These are phyloP conservation scores for Zaprionus africanus DNA, from an alignment of 1,140 invertebrate species.

Conservation along the genomic window DNA sequence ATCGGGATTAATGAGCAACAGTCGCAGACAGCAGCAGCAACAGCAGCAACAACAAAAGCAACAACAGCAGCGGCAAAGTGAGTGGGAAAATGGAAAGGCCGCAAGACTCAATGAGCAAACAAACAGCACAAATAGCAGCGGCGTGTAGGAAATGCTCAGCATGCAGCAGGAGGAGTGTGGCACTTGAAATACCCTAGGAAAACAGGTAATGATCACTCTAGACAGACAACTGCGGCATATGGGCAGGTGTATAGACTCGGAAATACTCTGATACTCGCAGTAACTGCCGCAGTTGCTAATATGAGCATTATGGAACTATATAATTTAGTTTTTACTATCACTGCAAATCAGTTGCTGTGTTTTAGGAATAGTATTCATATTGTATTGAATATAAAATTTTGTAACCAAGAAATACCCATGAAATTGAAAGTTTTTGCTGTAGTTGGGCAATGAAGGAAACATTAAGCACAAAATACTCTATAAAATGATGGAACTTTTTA, in stretches of 20 bases:
- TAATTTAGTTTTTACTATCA: no score
- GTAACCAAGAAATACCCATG: no score
- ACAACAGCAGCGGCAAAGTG: constrained; percentile 56
- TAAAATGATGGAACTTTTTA: no score
- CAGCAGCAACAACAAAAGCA: constrained; percentile 29
- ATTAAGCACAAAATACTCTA: no score
- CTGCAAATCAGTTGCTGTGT: no score
- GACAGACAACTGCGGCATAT: not conserved
- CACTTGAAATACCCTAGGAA: constrained; percentile 22
- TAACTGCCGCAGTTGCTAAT: no score
- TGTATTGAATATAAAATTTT: no score
- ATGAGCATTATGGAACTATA: no score
- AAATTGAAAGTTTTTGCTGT: no score
- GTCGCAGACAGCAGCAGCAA: constrained; percentile 55
- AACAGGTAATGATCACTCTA: not conserved
- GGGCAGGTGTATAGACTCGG: not conserved
- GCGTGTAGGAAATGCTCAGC: constrained; percentile 46
- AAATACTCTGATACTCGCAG: not conserved
- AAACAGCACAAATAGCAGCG: constrained; percentile 64
- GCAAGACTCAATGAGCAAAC: constrained; percentile 54
- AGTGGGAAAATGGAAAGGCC: constrained; percentile 80
- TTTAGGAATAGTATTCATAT: no score
- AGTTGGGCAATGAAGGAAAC: no score
- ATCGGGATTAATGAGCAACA: constrained; percentile 79
- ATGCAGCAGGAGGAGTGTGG: not conserved